Evolutionary conservation across 2,797 vertebrate species (phyloP).

Genomic region (Pseudochirops cupreus): DNA sequence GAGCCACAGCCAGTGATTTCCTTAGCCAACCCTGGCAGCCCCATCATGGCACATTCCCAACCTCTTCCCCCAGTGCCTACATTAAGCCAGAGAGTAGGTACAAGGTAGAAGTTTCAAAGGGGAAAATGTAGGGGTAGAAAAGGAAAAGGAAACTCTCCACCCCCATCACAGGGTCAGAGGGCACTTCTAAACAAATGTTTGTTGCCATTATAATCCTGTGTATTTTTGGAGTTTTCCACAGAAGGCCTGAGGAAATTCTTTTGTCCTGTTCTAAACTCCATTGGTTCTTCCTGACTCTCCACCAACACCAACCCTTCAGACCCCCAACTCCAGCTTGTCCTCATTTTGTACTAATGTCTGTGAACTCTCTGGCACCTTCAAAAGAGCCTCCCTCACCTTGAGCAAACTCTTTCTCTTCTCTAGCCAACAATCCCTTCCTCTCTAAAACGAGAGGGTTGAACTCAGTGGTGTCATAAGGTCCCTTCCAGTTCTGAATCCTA

Average conservation of each 20-base stretch:
- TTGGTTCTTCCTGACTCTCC: neutral
- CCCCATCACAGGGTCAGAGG: neutral
- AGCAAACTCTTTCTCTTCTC: neutral
- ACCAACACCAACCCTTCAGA: neutral
- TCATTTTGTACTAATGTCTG: neutral
- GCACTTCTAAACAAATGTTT: neutral
- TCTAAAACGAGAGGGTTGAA: neutral
- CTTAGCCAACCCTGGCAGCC: conserved; percentile 13
- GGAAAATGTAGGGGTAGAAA: neutral
- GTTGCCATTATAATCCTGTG: neutral
- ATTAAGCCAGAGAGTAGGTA: neutral
- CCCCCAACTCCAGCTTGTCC: neutral
- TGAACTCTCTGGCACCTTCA: neutral
- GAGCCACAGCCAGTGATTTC: neutral
- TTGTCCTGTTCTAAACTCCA: neutral
- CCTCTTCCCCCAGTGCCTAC: neutral
- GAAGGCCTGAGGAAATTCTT: neutral
- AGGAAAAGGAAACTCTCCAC: neutral
- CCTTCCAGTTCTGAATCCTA: neutral
- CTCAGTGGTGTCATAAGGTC: neutral
- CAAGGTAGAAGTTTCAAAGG: neutral
- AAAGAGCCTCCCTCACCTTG: neutral
- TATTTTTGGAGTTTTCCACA: neutral
- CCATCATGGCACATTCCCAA: conserved; percentile 8
- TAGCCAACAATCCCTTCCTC: neutral